Evolutionary conservation across 2,888 invertebrate genomes (phyloP), one percentile per base, ranked within the genome.

Genomic region (Andrena praecox): DNA sequence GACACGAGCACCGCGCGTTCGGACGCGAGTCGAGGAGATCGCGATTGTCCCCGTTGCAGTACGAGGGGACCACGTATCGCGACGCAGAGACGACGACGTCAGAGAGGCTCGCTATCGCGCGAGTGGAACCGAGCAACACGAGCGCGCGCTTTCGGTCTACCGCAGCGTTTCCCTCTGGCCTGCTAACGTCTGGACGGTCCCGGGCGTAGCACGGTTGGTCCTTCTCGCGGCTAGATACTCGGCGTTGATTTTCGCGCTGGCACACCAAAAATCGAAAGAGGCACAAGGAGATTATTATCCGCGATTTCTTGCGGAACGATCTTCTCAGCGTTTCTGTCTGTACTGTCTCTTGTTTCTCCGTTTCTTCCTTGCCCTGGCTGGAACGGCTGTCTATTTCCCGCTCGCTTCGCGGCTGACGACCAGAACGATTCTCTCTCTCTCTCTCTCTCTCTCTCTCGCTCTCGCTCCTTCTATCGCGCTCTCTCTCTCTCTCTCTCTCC

Each of bases 381-480:
- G 64, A 66, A 54, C 80, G 35, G 82, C 84, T 78, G 75, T 60
- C 88, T 78, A 77, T 85, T 79, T 87, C 82, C 82, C 85, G 82
- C 74, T 85, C 77, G 74, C 77, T 82, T 66, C 77, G 75, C 50
- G 67, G 76, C 42, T 69, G 66, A 77, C 78, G 72, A 78, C 81
- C 20, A 24, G n/a, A 24, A 20, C 54, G n/a, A n/a, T 54, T 10
- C 20, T 54, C 54, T 54, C 1, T n/a, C 20, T 54, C 20, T 54
- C 52, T 52, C 52, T 52, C 20, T 20, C 20, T 50, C n/a, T 0
- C 52, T 52, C 50, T 2, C 50, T 0, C 3, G 16, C n/a, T n/a
- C 1, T n/a, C 6, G 3, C 52, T 7, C 20, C 20, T 20, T 7
- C 54, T 20, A 0, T 20, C 54, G 8, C 20, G 20, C 54, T 20